phyloP scores from a whole-genome alignment of 2,113 vertebrate genomes.

The Balaeniceps rex region DNA sequence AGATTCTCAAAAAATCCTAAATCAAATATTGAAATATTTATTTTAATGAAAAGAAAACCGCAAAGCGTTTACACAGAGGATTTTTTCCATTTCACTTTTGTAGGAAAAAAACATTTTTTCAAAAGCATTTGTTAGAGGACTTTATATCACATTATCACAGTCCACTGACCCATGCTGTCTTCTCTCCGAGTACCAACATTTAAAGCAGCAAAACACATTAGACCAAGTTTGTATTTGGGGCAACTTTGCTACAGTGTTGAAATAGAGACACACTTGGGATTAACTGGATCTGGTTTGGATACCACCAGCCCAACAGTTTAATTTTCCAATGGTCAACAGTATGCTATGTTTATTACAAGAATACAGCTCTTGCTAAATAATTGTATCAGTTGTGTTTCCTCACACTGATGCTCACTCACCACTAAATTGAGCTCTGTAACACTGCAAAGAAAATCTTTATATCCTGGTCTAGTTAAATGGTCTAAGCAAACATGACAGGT shows the following conservation, averaged over 20 bases:
- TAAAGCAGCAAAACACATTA: background rate
- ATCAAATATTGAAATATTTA: background rate
- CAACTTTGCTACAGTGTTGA: background rate
- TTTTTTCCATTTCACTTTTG: background rate
- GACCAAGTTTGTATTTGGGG: background rate
- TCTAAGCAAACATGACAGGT: fast-evolving
- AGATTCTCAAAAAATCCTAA: background rate
- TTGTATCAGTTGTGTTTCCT: background rate
- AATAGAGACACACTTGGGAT: background rate
- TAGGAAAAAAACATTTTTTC: background rate
- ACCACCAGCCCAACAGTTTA: background rate
- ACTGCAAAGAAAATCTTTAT: background rate
- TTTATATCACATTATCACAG: background rate
- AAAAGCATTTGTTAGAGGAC: background rate
- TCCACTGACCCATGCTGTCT: background rate
- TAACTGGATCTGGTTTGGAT: background rate
- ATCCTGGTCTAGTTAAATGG: background rate
- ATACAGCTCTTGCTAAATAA: background rate
- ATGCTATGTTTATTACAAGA: background rate
- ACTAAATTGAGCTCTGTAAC: background rate
- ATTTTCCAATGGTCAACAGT: background rate
- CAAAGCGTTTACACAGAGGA: background rate
- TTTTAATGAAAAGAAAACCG: background rate
- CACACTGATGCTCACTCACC: background rate
- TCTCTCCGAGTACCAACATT: background rate